Evolutionary conservation across 2,113 vertebrate genomes (phyloP).

Genomic region (Dipodomys stephensi): DNA sequence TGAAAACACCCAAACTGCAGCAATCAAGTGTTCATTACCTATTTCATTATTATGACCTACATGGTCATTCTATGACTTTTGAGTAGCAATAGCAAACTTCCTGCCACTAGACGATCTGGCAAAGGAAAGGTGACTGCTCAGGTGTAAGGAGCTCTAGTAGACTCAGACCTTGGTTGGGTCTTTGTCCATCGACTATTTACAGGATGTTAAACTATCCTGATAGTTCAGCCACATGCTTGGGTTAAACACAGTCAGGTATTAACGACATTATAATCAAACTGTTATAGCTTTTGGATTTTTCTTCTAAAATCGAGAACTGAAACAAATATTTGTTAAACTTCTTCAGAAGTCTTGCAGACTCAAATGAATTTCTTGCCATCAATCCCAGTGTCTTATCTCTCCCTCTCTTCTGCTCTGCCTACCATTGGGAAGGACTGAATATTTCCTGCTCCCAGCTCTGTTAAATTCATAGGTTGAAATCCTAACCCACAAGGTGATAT

Average conservation of each 20-base stretch:
- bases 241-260: background rate
- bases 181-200: background rate
- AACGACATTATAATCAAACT: background rate
- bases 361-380: background rate
- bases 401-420: background rate
- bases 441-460: no score
- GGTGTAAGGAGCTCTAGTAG: background rate
- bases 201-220: background rate
- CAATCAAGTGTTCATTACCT: no score
- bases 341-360: background rate
- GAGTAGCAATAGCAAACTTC: background rate
- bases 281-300: background rate
- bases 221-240: background rate
- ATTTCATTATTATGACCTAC: background rate
- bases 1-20: background rate
- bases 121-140: background rate
- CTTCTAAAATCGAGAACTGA: background rate
- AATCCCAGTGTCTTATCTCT: background rate
- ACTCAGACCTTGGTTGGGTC: background rate
- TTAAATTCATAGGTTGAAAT: background rate
- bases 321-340: background rate
- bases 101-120: background rate
- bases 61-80: background rate
- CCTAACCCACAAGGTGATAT: background rate
- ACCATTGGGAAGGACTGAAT: background rate